Base-by-base conservation (phyloP, 37 sponge, comb jelly and placozoan species). In the Tethya wilhelma region DNA sequence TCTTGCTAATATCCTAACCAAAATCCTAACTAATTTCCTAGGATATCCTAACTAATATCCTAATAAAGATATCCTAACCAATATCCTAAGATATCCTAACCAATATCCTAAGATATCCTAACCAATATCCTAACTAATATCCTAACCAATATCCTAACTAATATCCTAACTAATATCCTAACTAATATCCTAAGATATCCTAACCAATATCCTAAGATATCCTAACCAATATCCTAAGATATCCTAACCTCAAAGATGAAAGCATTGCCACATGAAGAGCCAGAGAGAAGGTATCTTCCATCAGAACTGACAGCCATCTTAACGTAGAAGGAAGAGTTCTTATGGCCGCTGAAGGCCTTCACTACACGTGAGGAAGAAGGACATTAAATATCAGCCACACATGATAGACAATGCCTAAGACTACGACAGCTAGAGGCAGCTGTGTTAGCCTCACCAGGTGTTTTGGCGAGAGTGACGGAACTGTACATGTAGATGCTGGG, bases 241-340 rank as follows among this genome's bases (percentile, higher is more conserved):
- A 33, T 36, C 53, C 67, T 38, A 8, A 84, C 77, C 65, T 93
- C 76, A 90, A 90, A 93, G n/a, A 93, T 81, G 63, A 83, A 89
- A 25, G 73, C 83, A 64, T 64, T 69, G 0, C 69, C 67, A 77
- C 79, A 81, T 36, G 75, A 74, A 4, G 90, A 88, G 1, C 93
- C 93, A 72, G 83, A 86, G 22, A 93, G 39, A 4, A 93, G 83
- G 42, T 65, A 92, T 78, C 75, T 71, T 71, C 82, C 80, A 40
- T 85, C 89, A 1, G 74, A 64, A 78, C 93, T 93, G 11, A 89
- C 8, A 34, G 75, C 59, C 11, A 79, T 45, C 71, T 93, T 93
- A 39, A 89, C 78, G 73, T 86, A 93, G 71, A 81, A 93, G 14
- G 81, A 57, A 31, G 82, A 81, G 25, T 57, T 67, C 2, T 74